phyloP scores from a whole-genome alignment of 2,113 vertebrate species.

The Haemorhous mexicanus region DNA sequence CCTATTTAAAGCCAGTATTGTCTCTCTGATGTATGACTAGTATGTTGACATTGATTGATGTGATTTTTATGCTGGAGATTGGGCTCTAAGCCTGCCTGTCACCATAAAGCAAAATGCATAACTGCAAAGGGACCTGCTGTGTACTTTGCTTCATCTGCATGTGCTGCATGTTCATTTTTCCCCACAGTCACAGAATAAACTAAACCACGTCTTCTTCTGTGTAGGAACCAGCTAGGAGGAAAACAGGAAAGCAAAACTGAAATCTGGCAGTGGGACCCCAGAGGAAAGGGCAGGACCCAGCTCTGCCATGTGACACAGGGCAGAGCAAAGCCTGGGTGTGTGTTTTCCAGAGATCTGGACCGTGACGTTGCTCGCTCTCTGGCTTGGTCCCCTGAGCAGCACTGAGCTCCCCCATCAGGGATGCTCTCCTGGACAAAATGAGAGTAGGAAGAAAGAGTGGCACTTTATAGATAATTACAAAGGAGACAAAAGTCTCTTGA shows the following conservation, averaged over 20 bases:
- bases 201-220: accelerated
- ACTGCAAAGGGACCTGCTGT: not conserved
- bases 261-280: accelerated
- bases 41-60: slow-evolving; percentile 41
- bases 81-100: slow-evolving; percentile 13
- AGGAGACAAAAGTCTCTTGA: not conserved
- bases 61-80: not conserved
- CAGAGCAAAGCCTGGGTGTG: not conserved
- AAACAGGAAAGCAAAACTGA: not conserved
- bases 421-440: not conserved
- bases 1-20: slow-evolving; percentile 66
- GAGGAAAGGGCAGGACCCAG: not conserved
- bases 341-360: not conserved
- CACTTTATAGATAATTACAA: not conserved
- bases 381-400: not conserved
- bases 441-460: not conserved
- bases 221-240: not conserved
- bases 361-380: accelerated
- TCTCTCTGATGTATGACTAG: slow-evolving; percentile 38
- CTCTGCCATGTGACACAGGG: not conserved
- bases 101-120: not conserved
- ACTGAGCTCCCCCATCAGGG: not conserved
- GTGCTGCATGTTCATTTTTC: not conserved
- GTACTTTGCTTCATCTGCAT: not conserved
- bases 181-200: not conserved